Conservation (phyloP, 2,797 vertebrate species). For the Pangasius mekongensis region DNA sequence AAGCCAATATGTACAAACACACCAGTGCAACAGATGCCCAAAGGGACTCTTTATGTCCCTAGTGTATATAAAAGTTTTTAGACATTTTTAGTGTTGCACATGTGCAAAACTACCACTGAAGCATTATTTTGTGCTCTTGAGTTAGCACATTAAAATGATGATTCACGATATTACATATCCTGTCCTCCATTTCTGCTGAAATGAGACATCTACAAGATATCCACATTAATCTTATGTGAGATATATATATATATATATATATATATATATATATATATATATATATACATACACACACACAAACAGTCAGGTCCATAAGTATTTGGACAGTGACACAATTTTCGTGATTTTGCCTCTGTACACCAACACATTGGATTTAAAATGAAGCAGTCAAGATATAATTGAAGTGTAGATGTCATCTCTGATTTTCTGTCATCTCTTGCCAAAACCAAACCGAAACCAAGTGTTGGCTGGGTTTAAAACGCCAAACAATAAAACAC, state of each 20-base stretch:
- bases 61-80: slow-evolving; percentile 35
- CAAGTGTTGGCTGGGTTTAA: not conserved
- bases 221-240: slow-evolving; percentile 30
- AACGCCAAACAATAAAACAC: not conserved
- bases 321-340: too few species aligned
- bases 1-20: slow-evolving; percentile 9
- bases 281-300: not conserved
- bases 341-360: too few species aligned
- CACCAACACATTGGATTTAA: too few species aligned
- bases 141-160: slow-evolving; percentile 55
- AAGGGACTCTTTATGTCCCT: slow-evolving; percentile 17
- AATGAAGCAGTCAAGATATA: too few species aligned
- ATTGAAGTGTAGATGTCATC: too few species aligned
- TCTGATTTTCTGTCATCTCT: not conserved
- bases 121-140: slow-evolving; percentile 42
- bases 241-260: not conserved
- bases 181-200: slow-evolving; percentile 53
- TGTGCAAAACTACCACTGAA: slow-evolving; percentile 44
- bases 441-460: not conserved
- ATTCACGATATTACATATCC: slow-evolving; percentile 40
- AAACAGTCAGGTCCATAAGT: too few species aligned
- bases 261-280: too few species aligned
- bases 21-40: slow-evolving; percentile 34
- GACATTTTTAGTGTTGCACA: slow-evolving; percentile 33
- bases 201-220: slow-evolving; percentile 44